Evolutionary conservation across 2,888 invertebrate species (phyloP).

Genomic region (Lasioglossum marginatum): DNA sequence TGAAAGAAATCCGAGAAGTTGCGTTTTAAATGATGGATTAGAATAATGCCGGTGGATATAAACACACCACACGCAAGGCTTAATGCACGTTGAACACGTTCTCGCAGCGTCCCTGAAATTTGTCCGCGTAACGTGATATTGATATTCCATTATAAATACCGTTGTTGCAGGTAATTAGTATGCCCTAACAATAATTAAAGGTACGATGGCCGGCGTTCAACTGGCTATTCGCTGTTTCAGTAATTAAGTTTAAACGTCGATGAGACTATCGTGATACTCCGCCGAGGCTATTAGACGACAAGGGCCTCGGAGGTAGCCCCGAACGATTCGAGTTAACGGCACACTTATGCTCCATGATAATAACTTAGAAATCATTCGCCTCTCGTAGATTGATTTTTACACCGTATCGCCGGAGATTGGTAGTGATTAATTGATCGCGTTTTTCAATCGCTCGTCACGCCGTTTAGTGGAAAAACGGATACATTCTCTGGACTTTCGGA

Average conservation of each 20-base stretch:
- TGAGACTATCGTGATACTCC: constrained; percentile 44
- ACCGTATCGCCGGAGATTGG: not conserved
- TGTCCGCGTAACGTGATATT: constrained; percentile 15
- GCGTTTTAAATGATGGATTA: not conserved
- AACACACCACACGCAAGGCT: not conserved
- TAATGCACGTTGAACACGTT: not conserved
- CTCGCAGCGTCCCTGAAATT: constrained; percentile 14
- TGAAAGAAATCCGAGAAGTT: not conserved
- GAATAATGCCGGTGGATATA: not conserved
- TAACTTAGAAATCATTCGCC: not conserved
- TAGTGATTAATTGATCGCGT: not conserved
- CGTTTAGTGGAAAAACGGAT: not conserved
- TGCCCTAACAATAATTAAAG: constrained; percentile 44
- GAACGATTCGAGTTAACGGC: constrained; percentile 25
- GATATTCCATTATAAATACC: constrained; percentile 25
- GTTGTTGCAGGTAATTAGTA: constrained; percentile 46
- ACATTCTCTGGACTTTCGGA: not conserved
- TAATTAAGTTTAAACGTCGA: constrained; percentile 56
- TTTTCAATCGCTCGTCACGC: not conserved
- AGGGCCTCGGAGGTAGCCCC: constrained; percentile 18
- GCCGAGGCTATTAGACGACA: constrained; percentile 43
- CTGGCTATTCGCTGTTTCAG: constrained; percentile 43
- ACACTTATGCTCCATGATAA: constrained; percentile 14
- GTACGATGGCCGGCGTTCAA: constrained; percentile 37
- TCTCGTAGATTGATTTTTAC: not conserved